phyloP scores from a whole-genome alignment of 2,888 invertebrate genomes.

The Muscina levida region DNA sequence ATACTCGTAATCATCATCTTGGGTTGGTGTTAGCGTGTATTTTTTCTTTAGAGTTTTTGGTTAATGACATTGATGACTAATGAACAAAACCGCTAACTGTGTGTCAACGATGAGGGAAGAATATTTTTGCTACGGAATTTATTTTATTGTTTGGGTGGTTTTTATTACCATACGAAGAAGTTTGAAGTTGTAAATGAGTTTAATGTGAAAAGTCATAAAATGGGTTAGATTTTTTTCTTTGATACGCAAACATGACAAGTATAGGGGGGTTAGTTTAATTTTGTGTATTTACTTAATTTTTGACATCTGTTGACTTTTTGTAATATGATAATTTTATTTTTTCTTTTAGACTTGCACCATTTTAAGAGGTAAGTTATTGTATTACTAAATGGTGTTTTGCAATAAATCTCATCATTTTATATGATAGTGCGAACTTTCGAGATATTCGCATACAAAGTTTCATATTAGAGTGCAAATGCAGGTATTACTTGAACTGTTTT shows the following conservation, averaged over 20 bases:
- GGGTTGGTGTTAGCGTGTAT: constrained; percentile 40
- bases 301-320: constrained; percentile 6
- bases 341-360: no score
- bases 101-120: constrained; percentile 34
- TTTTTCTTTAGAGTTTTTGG: constrained; percentile 32
- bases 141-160: constrained; percentile 56
- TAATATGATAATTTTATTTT: background rate
- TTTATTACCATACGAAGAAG: constrained; percentile 45
- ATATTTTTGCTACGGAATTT: constrained; percentile 35
- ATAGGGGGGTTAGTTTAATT: constrained; percentile 13
- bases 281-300: constrained; percentile 35
- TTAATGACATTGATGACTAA: constrained; percentile 56
- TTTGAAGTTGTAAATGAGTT: constrained; percentile 8
- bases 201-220: constrained; percentile 37
- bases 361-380: no score
- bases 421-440: no score
- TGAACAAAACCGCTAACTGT: constrained; percentile 65
- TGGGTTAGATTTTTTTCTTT: constrained; percentile 43
- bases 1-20: constrained; percentile 22
- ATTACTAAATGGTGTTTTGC: no score
- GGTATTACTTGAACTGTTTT: no score
- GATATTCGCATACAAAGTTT: no score
- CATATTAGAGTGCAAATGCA: no score
- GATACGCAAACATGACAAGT: background rate
- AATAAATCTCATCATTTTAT: no score